Evolutionary conservation across 2,888 invertebrate genomes (phyloP).

Genomic region (Melipona bicolor): DNA sequence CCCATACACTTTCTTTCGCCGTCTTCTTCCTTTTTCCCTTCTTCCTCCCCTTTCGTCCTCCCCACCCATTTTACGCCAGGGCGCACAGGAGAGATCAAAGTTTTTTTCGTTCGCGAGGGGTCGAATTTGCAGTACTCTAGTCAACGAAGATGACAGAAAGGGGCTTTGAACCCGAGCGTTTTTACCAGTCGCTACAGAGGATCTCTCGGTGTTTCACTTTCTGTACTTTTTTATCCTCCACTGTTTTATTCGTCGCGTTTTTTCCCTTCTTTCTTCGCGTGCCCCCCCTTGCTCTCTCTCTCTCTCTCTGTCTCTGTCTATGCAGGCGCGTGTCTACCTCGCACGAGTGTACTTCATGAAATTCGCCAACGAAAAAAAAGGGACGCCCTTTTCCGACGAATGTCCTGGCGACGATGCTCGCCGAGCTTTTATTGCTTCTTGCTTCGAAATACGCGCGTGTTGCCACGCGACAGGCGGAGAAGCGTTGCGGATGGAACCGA

Average conservation of each 20-base stretch:
- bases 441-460: neutral
- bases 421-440: neutral
- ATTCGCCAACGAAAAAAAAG: neutral
- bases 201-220: conserved; percentile 39
- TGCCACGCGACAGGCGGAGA: no score
- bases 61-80: conserved; percentile 54
- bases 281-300: no score
- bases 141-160: conserved; percentile 45
- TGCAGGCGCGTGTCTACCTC: neutral
- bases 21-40: neutral
- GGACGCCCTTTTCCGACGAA: neutral
- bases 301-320: no score
- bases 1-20: neutral
- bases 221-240: conserved; percentile 39
- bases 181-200: conserved; percentile 36
- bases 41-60: conserved; percentile 51
- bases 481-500: no score
- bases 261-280: no score
- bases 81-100: conserved; percentile 57
- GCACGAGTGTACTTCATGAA: conserved; percentile 8
- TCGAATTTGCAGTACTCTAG: conserved; percentile 53
- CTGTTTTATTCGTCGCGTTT: conserved; percentile 21
- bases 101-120: conserved; percentile 50
- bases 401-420: neutral
- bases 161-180: conserved; percentile 49